Conservation (phyloP, 2,113 vertebrate species). For the Rhea americana region DNA sequence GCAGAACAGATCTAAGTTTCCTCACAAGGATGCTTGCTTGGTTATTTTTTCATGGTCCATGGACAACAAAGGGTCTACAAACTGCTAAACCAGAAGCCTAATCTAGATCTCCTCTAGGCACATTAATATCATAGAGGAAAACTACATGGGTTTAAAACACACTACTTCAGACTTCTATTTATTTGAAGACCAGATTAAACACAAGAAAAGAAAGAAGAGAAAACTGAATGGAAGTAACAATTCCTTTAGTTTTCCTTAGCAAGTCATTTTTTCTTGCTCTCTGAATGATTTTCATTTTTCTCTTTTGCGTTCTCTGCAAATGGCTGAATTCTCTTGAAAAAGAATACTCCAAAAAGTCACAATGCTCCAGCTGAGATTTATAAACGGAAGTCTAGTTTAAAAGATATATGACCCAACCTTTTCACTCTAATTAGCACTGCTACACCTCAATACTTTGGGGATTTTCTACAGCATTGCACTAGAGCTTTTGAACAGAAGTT, state of each 20-base stretch:
- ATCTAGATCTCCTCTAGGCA: not conserved
- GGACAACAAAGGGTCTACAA: not conserved
- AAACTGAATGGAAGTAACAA: not conserved
- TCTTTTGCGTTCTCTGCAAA: not conserved
- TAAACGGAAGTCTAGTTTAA: not conserved
- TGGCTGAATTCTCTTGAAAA: not conserved
- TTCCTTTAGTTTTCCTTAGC: not conserved
- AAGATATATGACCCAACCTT: accelerated
- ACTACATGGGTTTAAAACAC: not conserved
- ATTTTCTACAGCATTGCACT: not conserved
- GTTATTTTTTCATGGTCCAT: not conserved
- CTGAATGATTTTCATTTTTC: not conserved
- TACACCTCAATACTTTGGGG: not conserved
- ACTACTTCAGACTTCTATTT: accelerated
- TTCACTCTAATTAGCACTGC: not conserved
- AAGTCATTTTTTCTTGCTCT: not conserved
- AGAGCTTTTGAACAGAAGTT: not conserved
- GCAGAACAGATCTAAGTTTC: not conserved
- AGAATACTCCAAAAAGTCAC: not conserved
- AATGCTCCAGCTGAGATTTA: not conserved
- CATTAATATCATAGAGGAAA: not conserved
- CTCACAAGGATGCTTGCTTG: not conserved
- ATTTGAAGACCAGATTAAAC: not conserved
- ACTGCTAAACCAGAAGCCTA: not conserved
- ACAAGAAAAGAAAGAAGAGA: not conserved